phyloP scores from a whole-genome alignment of 2,113 vertebrate species.

The Dromiciops gliroides region DNA sequence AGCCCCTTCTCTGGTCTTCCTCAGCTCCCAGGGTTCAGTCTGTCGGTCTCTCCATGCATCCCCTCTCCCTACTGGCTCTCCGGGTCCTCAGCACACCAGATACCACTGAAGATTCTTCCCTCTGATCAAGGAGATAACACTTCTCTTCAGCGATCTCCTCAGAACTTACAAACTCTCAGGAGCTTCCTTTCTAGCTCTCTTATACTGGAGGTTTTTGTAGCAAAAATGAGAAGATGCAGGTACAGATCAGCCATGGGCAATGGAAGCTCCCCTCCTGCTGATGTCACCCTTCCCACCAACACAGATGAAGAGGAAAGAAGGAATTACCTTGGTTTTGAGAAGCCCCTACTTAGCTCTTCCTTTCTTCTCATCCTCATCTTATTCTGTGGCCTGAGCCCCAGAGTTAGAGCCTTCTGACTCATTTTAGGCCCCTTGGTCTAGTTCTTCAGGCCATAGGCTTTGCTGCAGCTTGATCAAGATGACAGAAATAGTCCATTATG shows the following conservation, averaged over 20 bases:
- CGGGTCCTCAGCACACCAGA: no score
- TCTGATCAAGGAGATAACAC: neutral
- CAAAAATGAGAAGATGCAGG: neutral
- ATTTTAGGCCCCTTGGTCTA: neutral
- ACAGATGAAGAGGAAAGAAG: neutral
- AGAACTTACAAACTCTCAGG: neutral
- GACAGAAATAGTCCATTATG: neutral
- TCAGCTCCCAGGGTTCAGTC: neutral
- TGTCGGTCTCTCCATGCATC: neutral
- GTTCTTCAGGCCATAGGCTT: neutral
- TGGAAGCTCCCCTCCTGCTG: neutral
- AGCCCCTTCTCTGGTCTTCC: neutral
- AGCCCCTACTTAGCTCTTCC: neutral
- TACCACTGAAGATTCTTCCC: neutral
- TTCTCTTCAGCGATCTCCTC: neutral
- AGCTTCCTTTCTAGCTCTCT: fast-evolving
- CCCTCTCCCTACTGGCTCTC: neutral
- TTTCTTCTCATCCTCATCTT: neutral
- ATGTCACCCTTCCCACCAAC: neutral
- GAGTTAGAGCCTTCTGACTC: neutral
- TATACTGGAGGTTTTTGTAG: neutral
- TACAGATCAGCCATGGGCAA: neutral
- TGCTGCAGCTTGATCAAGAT: neutral
- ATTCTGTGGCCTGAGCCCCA: neutral
- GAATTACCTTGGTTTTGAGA: neutral